A percentile compares a stretch with the other conserved stretches of the same genome.
Conservation (phyloP, 2,113 vertebrate genomes). For the Oophaga pumilio region DNA sequence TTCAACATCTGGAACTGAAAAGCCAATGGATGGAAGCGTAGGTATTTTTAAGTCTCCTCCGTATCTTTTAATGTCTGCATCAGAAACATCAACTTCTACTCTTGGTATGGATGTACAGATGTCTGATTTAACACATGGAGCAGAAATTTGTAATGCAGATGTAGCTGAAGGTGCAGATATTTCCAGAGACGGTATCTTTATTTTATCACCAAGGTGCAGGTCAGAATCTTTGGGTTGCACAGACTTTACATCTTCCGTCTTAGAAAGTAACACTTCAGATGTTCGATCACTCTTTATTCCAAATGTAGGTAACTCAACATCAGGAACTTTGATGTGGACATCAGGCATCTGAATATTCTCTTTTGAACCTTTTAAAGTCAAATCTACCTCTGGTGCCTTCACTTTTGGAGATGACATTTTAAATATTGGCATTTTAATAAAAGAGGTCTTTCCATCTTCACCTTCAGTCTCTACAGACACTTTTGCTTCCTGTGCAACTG, state of each 20-base stretch:
- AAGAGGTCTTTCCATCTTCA: slow-evolving; percentile 63
- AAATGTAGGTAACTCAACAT: slow-evolving; percentile 72
- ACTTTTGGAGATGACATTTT: slow-evolving; percentile 67
- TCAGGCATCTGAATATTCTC: slow-evolving; percentile 65
- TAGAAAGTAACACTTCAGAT: slow-evolving; percentile 24
- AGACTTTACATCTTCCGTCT: neutral
- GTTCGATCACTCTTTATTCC: slow-evolving; percentile 63
- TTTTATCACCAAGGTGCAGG: slow-evolving; percentile 55
- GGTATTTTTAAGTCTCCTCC: slow-evolving; percentile 73
- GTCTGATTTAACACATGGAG: slow-evolving; percentile 65
- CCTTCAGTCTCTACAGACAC: slow-evolving; percentile 59
- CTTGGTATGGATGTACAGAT: slow-evolving; percentile 66
- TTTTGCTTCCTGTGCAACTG: slow-evolving; percentile 62
- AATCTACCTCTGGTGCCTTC: slow-evolving; percentile 61
- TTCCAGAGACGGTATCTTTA: slow-evolving; percentile 76
- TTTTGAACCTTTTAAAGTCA: slow-evolving; percentile 51
- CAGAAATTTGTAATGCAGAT: slow-evolving; percentile 57
- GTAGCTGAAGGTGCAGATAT: slow-evolving; percentile 61
- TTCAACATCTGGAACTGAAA: slow-evolving; percentile 76
- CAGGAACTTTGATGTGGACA: slow-evolving; percentile 67
- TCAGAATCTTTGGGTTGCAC: neutral
- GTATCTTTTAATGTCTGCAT: slow-evolving; percentile 68
- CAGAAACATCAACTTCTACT: slow-evolving; percentile 67
- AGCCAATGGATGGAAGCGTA: slow-evolving; percentile 67
- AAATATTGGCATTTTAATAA: slow-evolving; percentile 72